A percentile compares a stretch with the other conserved stretches of the same genome.
These are phyloP conservation scores for Folsomia manolachei DNA, from an alignment of 2,888 invertebrate genomes.

Conservation along the genomic window DNA sequence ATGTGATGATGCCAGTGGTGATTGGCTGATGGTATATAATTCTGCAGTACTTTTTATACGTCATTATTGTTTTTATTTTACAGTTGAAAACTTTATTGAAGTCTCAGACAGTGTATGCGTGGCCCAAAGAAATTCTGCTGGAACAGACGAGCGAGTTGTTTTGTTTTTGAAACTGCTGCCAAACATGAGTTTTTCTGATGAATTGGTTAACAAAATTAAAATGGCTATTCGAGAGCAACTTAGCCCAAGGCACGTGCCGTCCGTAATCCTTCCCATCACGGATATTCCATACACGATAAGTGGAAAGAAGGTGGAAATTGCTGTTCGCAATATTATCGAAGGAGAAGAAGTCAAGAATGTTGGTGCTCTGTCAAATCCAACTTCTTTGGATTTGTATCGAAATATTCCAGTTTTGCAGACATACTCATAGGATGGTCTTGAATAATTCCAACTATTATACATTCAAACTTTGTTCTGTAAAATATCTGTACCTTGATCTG, in stretches of 20 bases:
- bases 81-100: conserved; percentile 58
- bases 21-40: not conserved
- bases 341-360: conserved; percentile 55
- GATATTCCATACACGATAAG: conserved; percentile 59
- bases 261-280: conserved; percentile 53
- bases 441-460: too few relatives aligned
- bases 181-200: conserved; percentile 53
- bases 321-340: conserved; percentile 58
- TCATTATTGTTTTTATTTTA: not conserved
- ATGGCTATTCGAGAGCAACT: conserved; percentile 55
- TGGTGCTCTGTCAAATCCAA: conserved; percentile 58
- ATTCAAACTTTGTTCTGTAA: too few relatives aligned
- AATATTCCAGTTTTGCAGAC: conserved; percentile 53
- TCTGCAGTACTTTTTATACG: too few relatives aligned
- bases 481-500: too few relatives aligned
- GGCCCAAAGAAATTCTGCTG: conserved; percentile 56
- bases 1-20: not conserved
- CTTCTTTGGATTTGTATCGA: conserved; percentile 55
- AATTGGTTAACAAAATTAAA: conserved; percentile 55
- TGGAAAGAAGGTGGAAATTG: conserved; percentile 62
- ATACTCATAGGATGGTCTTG: conserved; percentile 46
- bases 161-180: conserved; percentile 58
- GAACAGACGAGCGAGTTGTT: conserved; percentile 59
- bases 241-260: conserved; percentile 60
- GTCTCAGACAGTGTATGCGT: conserved; percentile 60